phyloP scores from a whole-genome alignment of 1,140 invertebrate genomes.

The Euura lappo region DNA sequence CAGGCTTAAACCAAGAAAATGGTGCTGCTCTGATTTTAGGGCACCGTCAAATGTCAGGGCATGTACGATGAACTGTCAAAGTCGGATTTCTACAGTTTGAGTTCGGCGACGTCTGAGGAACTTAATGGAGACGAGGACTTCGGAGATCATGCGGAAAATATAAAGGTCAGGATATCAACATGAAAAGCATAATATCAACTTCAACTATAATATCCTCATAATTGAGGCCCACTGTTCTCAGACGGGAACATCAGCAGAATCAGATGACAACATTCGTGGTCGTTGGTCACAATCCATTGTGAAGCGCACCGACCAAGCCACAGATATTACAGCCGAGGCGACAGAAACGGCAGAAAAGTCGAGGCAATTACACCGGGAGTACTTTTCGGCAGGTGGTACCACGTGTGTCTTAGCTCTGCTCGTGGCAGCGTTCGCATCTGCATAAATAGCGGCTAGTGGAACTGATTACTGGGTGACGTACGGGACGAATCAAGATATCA shows the following conservation, averaged over 20 bases:
- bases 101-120: conserved; percentile 21
- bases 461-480: conserved; percentile 82
- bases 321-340: conserved; percentile 40
- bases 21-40: conserved; percentile 52
- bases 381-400: conserved; percentile 72
- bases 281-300: too few species aligned
- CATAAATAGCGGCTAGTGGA: conserved; percentile 73
- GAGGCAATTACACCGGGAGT: conserved; percentile 65
- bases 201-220: too few species aligned
- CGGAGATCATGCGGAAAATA: too few species aligned
- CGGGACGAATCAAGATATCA: conserved; percentile 68
- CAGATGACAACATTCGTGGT: too few species aligned
- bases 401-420: conserved; percentile 65
- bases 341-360: conserved; percentile 64
- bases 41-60: conserved; percentile 63
- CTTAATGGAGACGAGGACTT: too few species aligned
- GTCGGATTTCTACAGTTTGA: conserved; percentile 63
- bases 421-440: conserved; percentile 66
- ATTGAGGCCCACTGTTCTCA: too few species aligned
- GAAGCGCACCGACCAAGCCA: not conserved
- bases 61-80: conserved; percentile 62
- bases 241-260: too few species aligned
- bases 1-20: conserved; percentile 14
- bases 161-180: too few species aligned
- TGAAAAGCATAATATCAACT: too few species aligned